These are phyloP conservation scores for Dendrolimus pini DNA, from an alignment of 2,888 invertebrate genomes.

Conservation along the genomic window DNA sequence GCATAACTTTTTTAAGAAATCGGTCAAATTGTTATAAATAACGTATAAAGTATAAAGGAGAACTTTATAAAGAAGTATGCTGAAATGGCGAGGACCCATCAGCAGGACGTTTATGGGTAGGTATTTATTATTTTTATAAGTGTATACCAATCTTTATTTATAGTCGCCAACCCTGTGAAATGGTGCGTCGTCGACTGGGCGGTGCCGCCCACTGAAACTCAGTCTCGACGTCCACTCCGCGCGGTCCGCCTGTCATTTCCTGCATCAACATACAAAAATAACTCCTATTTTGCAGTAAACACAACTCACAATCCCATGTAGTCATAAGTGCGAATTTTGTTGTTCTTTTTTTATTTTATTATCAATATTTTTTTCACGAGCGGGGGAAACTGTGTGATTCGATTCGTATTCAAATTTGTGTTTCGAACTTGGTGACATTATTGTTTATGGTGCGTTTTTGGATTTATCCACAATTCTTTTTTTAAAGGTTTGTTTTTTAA, in stretches of 20 bases:
- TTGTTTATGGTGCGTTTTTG: constrained; percentile 31
- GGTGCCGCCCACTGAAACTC: constrained; percentile 67
- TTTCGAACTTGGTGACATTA: constrained; percentile 43
- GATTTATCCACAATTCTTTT: constrained; percentile 50
- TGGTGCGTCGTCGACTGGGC: constrained; percentile 35
- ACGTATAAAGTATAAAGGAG: no score
- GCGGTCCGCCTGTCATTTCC: constrained; percentile 73
- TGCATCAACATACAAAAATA: constrained; percentile 32
- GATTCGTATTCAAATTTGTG: constrained; percentile 42
- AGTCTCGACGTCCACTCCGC: constrained; percentile 76
- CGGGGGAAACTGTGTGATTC: constrained; percentile 52
- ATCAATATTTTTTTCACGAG: constrained; percentile 25
- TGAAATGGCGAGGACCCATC: no score
- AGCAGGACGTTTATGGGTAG: no score
- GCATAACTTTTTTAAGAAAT: no score
- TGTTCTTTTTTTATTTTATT: constrained; percentile 23
- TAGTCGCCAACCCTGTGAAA: background rate
- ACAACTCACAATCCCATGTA: constrained; percentile 29
- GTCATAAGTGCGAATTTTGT: constrained; percentile 8
- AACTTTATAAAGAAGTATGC: no score
- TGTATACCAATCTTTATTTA: no score
- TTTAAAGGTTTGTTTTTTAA: constrained; percentile 26
- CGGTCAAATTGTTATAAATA: no score
- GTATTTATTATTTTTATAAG: no score
- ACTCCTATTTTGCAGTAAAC: constrained; percentile 23